These are phyloP conservation scores for Drosophila saltans DNA, from an alignment of 1,140 invertebrate genomes.

Conservation along the genomic window DNA sequence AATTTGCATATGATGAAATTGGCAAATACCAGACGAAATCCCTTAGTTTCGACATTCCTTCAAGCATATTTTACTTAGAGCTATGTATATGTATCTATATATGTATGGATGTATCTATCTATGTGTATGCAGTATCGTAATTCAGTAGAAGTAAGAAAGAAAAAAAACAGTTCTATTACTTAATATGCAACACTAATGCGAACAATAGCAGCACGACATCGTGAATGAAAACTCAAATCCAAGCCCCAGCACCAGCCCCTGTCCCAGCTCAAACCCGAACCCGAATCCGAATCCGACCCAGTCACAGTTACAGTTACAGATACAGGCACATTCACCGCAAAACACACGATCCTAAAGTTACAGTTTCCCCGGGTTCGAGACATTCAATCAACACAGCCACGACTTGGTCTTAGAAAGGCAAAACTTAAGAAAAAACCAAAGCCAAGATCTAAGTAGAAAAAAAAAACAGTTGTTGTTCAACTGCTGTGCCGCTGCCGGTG, in stretches of 20 bases:
- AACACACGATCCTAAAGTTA: constrained; percentile 55
- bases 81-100: too few species aligned
- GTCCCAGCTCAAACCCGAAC: constrained; percentile 9
- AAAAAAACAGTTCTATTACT: constrained; percentile 79
- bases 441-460: constrained; percentile 26
- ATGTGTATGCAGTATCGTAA: not conserved
- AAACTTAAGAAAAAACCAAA: not conserved
- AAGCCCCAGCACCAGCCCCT: constrained; percentile 22
- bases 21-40: not conserved
- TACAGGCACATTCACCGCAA: constrained; percentile 36
- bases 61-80: not conserved
- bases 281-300: constrained; percentile 11
- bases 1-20: constrained; percentile 10
- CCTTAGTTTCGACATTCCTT: constrained; percentile 4
- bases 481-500: constrained; percentile 23
- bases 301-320: constrained; percentile 25
- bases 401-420: constrained; percentile 56
- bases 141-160: constrained; percentile 36
- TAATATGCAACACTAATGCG: constrained; percentile 76
- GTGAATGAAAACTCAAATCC: constrained; percentile 40
- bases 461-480: constrained; percentile 23
- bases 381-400: constrained; percentile 53
- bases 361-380: constrained; percentile 29
- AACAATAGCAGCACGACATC: constrained; percentile 70
- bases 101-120: not conserved